phyloP scores from a whole-genome alignment of 2,797 vertebrate genomes.

The Aulostomus chinensis region DNA sequence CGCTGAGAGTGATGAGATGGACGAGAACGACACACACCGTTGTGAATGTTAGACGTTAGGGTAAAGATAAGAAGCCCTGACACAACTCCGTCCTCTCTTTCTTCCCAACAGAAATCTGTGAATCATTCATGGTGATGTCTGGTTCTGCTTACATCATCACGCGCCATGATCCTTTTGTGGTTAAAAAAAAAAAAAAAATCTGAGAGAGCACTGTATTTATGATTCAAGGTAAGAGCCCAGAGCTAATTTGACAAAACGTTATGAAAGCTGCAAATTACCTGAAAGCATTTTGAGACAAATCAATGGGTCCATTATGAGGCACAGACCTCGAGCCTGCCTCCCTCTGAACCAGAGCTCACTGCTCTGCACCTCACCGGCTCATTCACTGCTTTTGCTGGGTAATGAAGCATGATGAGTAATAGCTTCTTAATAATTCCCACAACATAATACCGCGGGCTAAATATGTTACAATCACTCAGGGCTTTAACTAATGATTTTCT shows the following conservation, averaged over 20 bases:
- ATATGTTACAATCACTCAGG: constrained; percentile 22
- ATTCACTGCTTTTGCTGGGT: constrained; percentile 38
- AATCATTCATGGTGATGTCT: no score
- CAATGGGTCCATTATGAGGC: constrained; percentile 22
- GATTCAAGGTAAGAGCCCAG: constrained; percentile 8
- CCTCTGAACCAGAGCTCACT: constrained; percentile 11
- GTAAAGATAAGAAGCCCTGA: no score
- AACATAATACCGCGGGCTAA: constrained; percentile 40
- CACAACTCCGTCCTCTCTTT: no score
- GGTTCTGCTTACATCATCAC: no score
- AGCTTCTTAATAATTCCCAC: constrained; percentile 41
- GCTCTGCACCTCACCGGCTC: constrained; percentile 10
- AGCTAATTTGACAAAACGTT: constrained; percentile 28
- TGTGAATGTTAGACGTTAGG: no score
- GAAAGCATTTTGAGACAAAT: constrained; percentile 11
- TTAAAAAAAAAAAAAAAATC: constrained; percentile 18
- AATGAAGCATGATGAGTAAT: constrained; percentile 56
- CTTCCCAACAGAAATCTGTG: no score
- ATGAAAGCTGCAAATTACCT: constrained; percentile 32
- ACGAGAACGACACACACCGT: no score
- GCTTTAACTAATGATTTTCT: constrained; percentile 26
- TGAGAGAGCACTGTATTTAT: constrained; percentile 30
- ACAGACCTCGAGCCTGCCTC: constrained; percentile 10
- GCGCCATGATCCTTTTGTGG: constrained; percentile 20
- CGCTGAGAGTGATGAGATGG: no score